Conservation (phyloP, 2,888 invertebrate genomes). For the Diarsia mendica region DNA sequence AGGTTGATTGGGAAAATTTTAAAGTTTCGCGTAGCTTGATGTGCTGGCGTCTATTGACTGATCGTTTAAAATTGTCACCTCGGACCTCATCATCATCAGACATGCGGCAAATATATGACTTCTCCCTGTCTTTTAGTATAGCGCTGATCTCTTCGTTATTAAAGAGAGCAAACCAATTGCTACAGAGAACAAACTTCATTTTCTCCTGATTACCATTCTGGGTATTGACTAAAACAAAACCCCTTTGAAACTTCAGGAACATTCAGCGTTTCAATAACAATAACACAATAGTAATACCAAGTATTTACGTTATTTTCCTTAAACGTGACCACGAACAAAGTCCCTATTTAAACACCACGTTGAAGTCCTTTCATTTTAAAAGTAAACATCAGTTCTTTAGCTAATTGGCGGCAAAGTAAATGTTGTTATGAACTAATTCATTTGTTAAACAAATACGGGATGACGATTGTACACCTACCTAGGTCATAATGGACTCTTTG, state of each 20-base stretch:
- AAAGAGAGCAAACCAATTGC: too few species aligned
- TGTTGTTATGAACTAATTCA: constrained; percentile 76
- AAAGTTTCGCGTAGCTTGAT: too few species aligned
- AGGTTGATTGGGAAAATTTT: too few species aligned
- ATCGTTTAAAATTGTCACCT: too few species aligned
- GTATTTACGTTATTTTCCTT: constrained; percentile 52
- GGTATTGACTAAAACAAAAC: constrained; percentile 20
- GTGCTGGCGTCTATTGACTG: too few species aligned
- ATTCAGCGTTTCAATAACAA: constrained; percentile 22
- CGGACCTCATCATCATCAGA: too few species aligned
- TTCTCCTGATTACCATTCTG: neutral
- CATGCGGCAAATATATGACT: neutral
- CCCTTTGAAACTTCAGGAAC: constrained; percentile 21
- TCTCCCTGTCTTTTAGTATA: neutral
- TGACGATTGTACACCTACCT: constrained; percentile 8
- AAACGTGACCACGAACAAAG: constrained; percentile 54
- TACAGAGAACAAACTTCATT: neutral
- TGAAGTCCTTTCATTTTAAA: constrained; percentile 60
- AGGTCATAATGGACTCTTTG: constrained; percentile 32
- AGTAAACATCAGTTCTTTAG: constrained; percentile 72
- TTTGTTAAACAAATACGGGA: constrained; percentile 76
- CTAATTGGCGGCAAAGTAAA: constrained; percentile 81
- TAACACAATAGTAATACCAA: constrained; percentile 22
- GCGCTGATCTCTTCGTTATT: neutral
- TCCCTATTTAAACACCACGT: constrained; percentile 33